Evolutionary conservation across 2,888 invertebrate species (phyloP).

Genomic region (Dorcus hopei): DNA sequence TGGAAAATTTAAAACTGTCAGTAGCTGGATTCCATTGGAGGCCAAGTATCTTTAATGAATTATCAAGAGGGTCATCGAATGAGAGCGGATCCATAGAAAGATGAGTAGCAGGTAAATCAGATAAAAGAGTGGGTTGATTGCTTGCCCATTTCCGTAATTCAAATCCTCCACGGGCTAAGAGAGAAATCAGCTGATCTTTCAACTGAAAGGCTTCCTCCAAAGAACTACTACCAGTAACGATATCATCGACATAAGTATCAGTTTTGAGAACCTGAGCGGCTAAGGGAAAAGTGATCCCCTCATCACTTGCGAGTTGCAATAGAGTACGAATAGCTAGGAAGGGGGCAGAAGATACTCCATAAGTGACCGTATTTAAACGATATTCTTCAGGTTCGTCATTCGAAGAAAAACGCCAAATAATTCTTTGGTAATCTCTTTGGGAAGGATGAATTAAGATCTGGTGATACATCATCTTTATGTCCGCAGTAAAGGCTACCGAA

Average conservation of each 20-base stretch:
- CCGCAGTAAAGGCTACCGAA: constrained; percentile 13
- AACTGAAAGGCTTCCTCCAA: neutral
- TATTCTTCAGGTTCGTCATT: constrained; percentile 1
- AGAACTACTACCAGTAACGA: constrained; percentile 3
- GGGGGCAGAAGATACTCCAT: constrained; percentile 12
- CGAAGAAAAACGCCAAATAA: constrained; percentile 5
- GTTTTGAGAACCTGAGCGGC: neutral
- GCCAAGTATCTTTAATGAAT: neutral
- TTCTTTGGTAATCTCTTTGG: constrained; percentile 10
- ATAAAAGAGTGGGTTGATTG: constrained; percentile 1
- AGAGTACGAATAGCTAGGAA: constrained; percentile 16
- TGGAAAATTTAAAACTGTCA: neutral
- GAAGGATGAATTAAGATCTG: constrained; percentile 7
- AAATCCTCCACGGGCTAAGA: constrained; percentile 6
- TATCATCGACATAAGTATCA: constrained; percentile 14
- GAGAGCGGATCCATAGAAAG: neutral
- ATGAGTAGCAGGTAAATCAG: neutral
- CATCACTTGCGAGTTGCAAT: constrained; percentile 9
- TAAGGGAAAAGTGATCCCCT: constrained; percentile 2
- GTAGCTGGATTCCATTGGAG: neutral
- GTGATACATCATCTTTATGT: constrained; percentile 18
- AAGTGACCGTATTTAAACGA: constrained; percentile 10
- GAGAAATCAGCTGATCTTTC: neutral
- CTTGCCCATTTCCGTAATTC: constrained; percentile 11
- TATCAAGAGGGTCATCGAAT: no score